Base-by-base conservation (phyloP, 1,140 invertebrate species). In the Drosophila littoralis region DNA sequence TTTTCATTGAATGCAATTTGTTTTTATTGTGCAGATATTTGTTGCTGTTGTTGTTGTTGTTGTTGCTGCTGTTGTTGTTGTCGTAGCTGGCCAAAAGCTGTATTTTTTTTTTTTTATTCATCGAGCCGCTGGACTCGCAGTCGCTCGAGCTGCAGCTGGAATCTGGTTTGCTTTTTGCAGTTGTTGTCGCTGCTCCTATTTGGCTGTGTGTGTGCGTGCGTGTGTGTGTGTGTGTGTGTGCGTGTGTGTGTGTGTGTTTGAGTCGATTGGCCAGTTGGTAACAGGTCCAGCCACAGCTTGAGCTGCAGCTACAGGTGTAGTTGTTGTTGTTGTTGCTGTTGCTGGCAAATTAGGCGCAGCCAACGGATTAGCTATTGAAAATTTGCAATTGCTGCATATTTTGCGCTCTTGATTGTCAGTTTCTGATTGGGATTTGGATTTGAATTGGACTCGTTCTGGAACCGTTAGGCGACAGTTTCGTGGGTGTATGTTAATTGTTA, bases 261-360 rank as follows among this genome's bases (percentile, higher is more conserved):
- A 55, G 52, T 76, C 80, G 82, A 86, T 86, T 85, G 83, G 75
- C 63, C 74, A 71, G 78, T 76, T 76, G 67, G 73, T 36, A 75
- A 75, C 73, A 70, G 73, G 72, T 70, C 65, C 65, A 63, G 48
- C 54, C 59, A 66, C 75, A 74, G 64, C 64, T 69, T 65, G 51
- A 68, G 65, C 32, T 68, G 55, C 58, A 36, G 55, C 54, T 68
- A 42, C 22, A 57, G 43, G 9, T 58, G 58, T 46, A 54, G 50
- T 17, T 58, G 46, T 28, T 51, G 50, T 36, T 58, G 55, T 17
- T 61, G 48, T 64, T 22, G 43, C 17, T 54, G 67, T 35, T 59
- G 73, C 17, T 65, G 69, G 63, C 76, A 70, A 72, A 76, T 73
- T 72, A 76, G 68, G 60, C 74, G 55, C 61, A 66, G 59, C 42